Conservation (phyloP, 1,140 invertebrate genomes). For the Mya arenaria region DNA sequence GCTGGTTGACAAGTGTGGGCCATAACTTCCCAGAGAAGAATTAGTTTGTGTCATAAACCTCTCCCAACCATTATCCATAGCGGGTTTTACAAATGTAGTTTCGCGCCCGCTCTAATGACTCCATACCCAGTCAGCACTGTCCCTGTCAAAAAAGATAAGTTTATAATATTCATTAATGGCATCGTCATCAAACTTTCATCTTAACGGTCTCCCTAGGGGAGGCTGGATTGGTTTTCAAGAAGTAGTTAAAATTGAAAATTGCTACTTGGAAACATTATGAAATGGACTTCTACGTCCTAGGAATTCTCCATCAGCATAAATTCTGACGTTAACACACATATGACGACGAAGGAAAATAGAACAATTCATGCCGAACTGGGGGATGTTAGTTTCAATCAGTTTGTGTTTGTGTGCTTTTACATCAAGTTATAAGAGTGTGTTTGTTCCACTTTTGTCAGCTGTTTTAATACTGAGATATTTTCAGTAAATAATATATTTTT, state of each 20-base stretch:
- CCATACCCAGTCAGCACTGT: slow-evolving; percentile 18
- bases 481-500: too few species aligned
- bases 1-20: slow-evolving; percentile 11
- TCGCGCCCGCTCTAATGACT: slow-evolving; percentile 51
- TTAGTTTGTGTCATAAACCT: slow-evolving; percentile 43
- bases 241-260: slow-evolving; percentile 47
- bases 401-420: too few species aligned
- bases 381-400: too few species aligned
- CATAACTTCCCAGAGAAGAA: slow-evolving; percentile 36
- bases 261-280: too few species aligned
- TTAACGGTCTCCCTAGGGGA: slow-evolving; percentile 2
- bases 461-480: too few species aligned
- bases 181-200: slow-evolving; percentile 45
- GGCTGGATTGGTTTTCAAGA: slow-evolving; percentile 13
- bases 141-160: slow-evolving; percentile 52
- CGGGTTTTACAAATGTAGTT: slow-evolving; percentile 42
- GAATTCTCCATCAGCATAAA: too few species aligned
- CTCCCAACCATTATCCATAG: slow-evolving; percentile 22
- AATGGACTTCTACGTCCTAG: too few species aligned
- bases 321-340: too few species aligned
- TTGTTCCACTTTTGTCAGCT: too few species aligned
- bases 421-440: too few species aligned
- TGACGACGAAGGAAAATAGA: too few species aligned
- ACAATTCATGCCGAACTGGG: too few species aligned
- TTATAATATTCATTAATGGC: slow-evolving; percentile 55